A percentile compares a stretch with the other conserved stretches of the same genome.
Evolutionary conservation across 1,140 invertebrate genomes (phyloP).

Genomic region (Panulirus ornatus): DNA sequence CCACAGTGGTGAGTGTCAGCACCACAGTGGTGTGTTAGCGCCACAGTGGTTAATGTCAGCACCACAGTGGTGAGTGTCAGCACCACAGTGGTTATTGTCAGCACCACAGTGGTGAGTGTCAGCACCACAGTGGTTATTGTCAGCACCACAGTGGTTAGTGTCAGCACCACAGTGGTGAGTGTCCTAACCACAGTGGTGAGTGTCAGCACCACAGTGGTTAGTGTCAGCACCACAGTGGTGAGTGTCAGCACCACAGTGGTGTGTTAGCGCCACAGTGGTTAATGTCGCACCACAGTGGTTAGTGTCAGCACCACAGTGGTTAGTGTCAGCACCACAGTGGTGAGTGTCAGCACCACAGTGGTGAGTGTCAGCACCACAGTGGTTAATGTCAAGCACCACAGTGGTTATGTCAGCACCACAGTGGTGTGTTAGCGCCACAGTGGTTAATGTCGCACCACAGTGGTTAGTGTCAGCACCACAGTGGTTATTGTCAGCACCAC

Average conservation of each 20-base stretch:
- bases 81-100: too few species aligned
- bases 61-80: too few species aligned
- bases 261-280: background rate
- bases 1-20: too few species aligned
- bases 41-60: background rate
- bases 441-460: background rate
- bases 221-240: background rate
- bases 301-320: background rate
- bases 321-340: background rate
- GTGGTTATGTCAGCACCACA: slow-evolving; percentile 21
- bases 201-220: background rate
- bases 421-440: background rate
- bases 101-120: background rate
- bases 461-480: background rate
- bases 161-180: background rate
- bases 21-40: slow-evolving; percentile 34
- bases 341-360: background rate
- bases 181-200: too few species aligned
- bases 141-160: background rate
- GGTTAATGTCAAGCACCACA: too few species aligned
- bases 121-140: background rate
- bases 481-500: too few species aligned
- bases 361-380: background rate
- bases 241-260: slow-evolving; percentile 43
- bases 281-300: background rate